These are phyloP conservation scores for Heliconius himera DNA, from an alignment of 1,140 invertebrate species.

Conservation along the genomic window DNA sequence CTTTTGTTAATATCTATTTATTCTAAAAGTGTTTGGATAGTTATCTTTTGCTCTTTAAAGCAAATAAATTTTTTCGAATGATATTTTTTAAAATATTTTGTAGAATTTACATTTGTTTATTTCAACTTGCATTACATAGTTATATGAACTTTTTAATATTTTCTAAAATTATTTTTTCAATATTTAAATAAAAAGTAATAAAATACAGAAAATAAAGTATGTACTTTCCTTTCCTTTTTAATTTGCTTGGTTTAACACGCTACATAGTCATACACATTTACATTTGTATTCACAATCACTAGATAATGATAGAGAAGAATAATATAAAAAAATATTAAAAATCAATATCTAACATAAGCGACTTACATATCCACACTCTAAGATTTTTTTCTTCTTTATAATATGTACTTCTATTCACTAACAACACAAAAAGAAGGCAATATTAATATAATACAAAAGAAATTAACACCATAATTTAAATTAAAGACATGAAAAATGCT, in stretches of 20 bases:
- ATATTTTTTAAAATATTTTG: not conserved
- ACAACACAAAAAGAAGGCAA: not conserved
- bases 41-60: not conserved
- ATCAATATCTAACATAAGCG: not conserved
- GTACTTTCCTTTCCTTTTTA: not conserved
- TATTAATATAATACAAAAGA: not conserved
- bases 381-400: not conserved
- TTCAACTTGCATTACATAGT: slow-evolving; percentile 2
- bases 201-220: not conserved
- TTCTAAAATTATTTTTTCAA: not conserved
- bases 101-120: not conserved
- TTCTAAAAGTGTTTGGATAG: not conserved
- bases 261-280: slow-evolving; percentile 1
- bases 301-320: not conserved
- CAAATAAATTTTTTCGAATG: not conserved
- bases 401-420: not conserved
- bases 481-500: not conserved
- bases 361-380: not conserved
- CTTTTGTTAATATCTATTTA: not conserved
- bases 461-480: not conserved
- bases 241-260: not conserved
- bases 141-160: not conserved
- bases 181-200: not conserved
- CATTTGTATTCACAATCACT: not conserved
- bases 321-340: not conserved